Evolutionary conservation across 2,113 vertebrate genomes (phyloP), one percentile per base, ranked within the genome.

Genomic region (Coturnix japonica): DNA sequence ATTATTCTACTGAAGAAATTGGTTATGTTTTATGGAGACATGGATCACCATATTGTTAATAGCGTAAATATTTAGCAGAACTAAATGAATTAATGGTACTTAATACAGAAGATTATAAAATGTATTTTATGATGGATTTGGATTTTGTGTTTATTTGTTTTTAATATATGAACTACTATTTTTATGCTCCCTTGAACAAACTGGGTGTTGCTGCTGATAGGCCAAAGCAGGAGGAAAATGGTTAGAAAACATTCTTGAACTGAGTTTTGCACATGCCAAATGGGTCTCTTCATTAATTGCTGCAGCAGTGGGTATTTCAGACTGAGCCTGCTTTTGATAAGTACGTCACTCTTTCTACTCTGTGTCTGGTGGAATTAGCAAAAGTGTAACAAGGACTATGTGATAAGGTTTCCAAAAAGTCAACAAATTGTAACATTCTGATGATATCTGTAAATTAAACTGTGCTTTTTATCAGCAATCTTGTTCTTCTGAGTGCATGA

Each of bases 231-330:
- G 33, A 92, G 61, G 13, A 56, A 92, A 49, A 1, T 43, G 13
- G 16, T 51, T 16, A 56, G 61, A 80, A 94, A 77, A 33, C 13
- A 13, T 16, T 41, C 57, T 75, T 44, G 44, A 3, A 63, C 46
- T 87, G 7, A 66, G 72, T 26, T 54, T 83, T 11, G 2, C 2
- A 2, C 1, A 1, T 31, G 18, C 60, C 46, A 60, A 56, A 23
- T 6, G 43, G 10, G 0, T 67, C 88, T 87, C 51, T 57, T n/a
- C 54, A 20, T 57, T n/a, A 57, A 57, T 57, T 57, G 31, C 54
- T 78, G 13, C 46, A 23, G 10, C 51, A n/a, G 19, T 0, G 1
- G 2, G 1, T 0, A 0, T 31, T 76, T 84, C 19, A 23, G 28
- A 7, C 13, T 5, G 3, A 19, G 1, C 26, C 65, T 77, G 7